These are phyloP conservation scores for Sciurus carolinensis DNA, from an alignment of 2,797 vertebrate genomes.

Conservation along the genomic window DNA sequence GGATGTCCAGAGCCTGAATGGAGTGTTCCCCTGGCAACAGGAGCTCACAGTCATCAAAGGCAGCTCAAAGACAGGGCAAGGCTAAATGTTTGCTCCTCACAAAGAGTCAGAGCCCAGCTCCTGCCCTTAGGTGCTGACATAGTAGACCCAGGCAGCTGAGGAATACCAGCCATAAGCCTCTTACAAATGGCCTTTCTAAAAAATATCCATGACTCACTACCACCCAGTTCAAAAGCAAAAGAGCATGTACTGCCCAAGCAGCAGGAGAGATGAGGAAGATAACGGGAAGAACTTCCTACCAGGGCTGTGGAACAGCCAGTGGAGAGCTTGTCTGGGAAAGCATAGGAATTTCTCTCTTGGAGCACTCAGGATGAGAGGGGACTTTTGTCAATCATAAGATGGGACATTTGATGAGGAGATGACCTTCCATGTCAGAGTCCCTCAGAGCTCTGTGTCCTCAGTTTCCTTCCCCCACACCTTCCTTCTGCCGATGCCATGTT, in stretches of 20 bases:
- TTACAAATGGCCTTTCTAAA: conserved; percentile 43
- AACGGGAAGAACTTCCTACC: neutral
- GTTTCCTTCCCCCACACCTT: neutral
- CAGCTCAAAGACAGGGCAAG: neutral
- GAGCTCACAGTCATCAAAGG: neutral
- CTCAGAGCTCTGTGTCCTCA: neutral
- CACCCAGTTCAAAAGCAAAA: conserved; percentile 2
- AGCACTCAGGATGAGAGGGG: neutral
- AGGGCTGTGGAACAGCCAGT: neutral
- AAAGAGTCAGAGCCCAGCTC: neutral
- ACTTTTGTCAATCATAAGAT: neutral
- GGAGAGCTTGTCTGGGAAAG: neutral
- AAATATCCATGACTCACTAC: neutral
- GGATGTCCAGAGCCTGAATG: neutral
- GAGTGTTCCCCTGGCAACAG: neutral
- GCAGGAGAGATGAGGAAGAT: neutral
- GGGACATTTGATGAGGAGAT: neutral
- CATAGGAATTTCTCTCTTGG: neutral
- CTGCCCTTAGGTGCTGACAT: neutral
- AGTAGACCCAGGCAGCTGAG: neutral
- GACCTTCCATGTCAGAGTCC: neutral
- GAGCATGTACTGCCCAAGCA: neutral
- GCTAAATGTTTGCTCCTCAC: neutral
- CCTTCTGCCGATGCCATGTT: neutral
- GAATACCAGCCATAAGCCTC: neutral